Base-by-base conservation (phyloP, 1,140 invertebrate genomes). In the Papilio dardanus region DNA sequence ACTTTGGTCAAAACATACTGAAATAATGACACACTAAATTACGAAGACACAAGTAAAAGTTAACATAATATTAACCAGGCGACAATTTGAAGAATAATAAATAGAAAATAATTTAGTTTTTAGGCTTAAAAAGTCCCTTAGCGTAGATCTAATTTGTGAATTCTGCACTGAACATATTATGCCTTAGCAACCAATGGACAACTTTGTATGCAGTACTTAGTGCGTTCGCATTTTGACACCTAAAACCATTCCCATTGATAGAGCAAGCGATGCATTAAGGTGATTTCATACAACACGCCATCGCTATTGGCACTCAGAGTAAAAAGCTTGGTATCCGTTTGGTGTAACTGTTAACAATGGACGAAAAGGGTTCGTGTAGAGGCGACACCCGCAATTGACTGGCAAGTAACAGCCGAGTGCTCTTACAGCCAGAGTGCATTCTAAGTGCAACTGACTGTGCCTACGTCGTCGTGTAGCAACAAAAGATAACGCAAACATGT, bases 321-420 rank as follows among this genome's bases (percentile, higher is more conserved):
- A 54, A 28, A 73, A 73, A 73, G n/a, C 46, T 58, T n/a, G 21
- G 46, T 46, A 40, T 33, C 42, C 42, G 71, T 73, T 73, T 73
- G 46, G 3, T 46, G 28, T 46, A 33, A 75, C 71, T 19, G 66
- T 74, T 79, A 79, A 84, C 82, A 79, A 83, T 80, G 75, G 79
- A 69, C 54, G 79, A 76, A 69, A 83, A 87, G 84, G 83, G 85
- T 81, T 81, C 75, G 83, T 80, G 81, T 81, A 80, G 85, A 86
- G 85, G 88, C 87, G 84, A 87, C 79, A 81, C 85, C 84, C 83
- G 77, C 88, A 90, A 90, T 90, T 88, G 87, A 89, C 86, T 86
- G 81, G 76, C 83, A 84, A 88, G 83, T 84, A 68, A 87, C 81
- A 84, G 42, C 86, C 81, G 77, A 88, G 88, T 79, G 81, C 78